Evolutionary conservation across 2,888 invertebrate genomes (phyloP).

Genomic region (Mesorhabditis sp.): DNA sequence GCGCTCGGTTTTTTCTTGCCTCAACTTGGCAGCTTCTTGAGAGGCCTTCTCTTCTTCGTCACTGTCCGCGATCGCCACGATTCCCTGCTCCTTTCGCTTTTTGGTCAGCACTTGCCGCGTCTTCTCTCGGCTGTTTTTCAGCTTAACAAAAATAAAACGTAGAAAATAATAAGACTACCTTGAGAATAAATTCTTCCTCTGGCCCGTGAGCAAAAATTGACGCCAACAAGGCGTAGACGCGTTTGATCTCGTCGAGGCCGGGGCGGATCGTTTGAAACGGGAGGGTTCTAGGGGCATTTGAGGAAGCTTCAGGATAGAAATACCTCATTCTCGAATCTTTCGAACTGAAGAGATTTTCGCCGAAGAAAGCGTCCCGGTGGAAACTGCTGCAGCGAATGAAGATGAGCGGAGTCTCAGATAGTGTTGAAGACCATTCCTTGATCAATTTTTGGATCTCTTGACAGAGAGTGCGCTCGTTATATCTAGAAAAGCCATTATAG

Average conservation of each 20-base stretch:
- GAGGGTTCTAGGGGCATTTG: slow-evolving; percentile 65
- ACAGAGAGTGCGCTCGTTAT: slow-evolving; percentile 71
- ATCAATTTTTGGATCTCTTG: slow-evolving; percentile 73
- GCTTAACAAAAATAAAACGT: no score
- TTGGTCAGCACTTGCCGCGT: background rate
- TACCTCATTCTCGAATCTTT: background rate
- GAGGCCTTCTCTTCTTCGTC: background rate
- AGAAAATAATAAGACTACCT: background rate
- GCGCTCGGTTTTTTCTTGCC: background rate
- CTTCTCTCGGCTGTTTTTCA: background rate
- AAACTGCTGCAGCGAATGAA: slow-evolving; percentile 75
- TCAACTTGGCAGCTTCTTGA: background rate
- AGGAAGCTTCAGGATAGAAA: no score
- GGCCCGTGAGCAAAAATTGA: slow-evolving; percentile 23
- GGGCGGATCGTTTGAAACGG: slow-evolving; percentile 79
- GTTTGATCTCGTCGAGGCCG: slow-evolving; percentile 74
- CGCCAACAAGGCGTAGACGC: slow-evolving; percentile 72
- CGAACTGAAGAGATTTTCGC: slow-evolving; percentile 60
- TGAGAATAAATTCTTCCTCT: background rate
- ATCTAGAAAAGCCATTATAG: slow-evolving; percentile 57
- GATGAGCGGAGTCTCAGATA: slow-evolving; percentile 70
- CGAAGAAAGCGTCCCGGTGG: slow-evolving; percentile 71
- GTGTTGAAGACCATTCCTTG: slow-evolving; percentile 69
- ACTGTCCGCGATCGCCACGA: background rate
- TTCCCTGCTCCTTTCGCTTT: background rate